These are phyloP conservation scores for Mayetiola destructor DNA, from an alignment of 2,888 invertebrate genomes.

Conservation along the genomic window DNA sequence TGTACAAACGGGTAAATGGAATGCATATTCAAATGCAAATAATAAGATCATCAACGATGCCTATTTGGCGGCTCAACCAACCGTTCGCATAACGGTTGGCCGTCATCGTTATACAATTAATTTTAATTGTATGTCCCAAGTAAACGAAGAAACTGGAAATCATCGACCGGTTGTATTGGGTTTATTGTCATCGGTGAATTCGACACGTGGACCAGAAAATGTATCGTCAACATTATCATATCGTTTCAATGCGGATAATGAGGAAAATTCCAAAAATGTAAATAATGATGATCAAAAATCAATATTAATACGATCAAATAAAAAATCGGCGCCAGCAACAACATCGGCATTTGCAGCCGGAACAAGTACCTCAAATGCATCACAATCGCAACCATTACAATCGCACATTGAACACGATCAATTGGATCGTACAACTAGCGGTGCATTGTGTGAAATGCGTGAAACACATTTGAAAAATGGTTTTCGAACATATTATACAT, in stretches of 20 bases:
- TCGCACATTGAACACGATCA: neutral
- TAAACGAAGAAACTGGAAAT: conserved; percentile 73
- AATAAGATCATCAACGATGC: conserved; percentile 66
- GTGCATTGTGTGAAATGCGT: conserved; percentile 2
- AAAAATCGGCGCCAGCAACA: neutral
- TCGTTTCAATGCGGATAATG: neutral
- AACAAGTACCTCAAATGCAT: neutral
- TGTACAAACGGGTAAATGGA: conserved; percentile 66
- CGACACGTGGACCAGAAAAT: neutral
- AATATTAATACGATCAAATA: neutral
- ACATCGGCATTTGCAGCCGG: neutral
- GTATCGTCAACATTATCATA: conserved; percentile 1
- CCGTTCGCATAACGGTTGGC: conserved; percentile 54
- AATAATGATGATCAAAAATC: neutral
- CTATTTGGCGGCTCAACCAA: conserved; percentile 55
- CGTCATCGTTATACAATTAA: conserved; percentile 61
- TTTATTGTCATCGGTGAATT: conserved; percentile 23
- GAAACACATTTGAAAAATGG: neutral
- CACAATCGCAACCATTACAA: neutral
- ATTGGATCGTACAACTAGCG: neutral
- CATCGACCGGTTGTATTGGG: conserved; percentile 61
- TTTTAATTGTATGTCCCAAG: conserved; percentile 66
- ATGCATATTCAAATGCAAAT: conserved; percentile 52
- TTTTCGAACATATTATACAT: neutral
- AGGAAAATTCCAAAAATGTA: neutral